Conservation (phyloP, 2,888 invertebrate genomes). For the Petrolisthes manimaculis region DNA sequence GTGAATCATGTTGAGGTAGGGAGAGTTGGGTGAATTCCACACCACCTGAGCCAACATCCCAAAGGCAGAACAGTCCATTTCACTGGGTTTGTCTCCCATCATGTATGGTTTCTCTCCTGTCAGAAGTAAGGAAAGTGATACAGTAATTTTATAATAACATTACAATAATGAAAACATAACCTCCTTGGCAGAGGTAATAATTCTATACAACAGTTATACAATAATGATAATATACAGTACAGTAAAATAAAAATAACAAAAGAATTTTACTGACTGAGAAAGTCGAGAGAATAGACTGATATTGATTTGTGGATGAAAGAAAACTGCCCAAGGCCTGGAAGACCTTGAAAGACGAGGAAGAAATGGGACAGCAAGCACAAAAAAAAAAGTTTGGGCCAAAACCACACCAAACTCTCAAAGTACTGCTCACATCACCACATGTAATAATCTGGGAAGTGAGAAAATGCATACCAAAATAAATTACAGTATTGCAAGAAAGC, state of each 20-base stretch:
- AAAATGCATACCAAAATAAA: too few species aligned
- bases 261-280: background rate
- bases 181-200: background rate
- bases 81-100: conserved; percentile 68
- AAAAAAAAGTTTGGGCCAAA: background rate
- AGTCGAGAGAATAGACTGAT: background rate
- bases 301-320: too few species aligned
- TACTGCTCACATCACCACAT: too few species aligned
- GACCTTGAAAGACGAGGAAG: too few species aligned
- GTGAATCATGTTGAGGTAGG: conserved; percentile 67
- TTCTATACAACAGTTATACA: background rate
- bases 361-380: background rate
- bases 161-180: background rate
- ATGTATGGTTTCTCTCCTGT: conserved; percentile 67
- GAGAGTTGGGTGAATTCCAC: conserved; percentile 68
- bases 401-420: background rate
- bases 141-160: background rate
- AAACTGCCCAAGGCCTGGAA: too few species aligned
- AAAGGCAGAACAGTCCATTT: conserved; percentile 70
- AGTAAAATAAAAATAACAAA: background rate
- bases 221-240: background rate
- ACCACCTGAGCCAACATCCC: conserved; percentile 69
- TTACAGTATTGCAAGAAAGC: too few species aligned
- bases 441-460: too few species aligned
- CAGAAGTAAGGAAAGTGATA: background rate